These are phyloP conservation scores for Loxodonta africana DNA, from an alignment of 2,113 vertebrate species.

Conservation along the genomic window DNA sequence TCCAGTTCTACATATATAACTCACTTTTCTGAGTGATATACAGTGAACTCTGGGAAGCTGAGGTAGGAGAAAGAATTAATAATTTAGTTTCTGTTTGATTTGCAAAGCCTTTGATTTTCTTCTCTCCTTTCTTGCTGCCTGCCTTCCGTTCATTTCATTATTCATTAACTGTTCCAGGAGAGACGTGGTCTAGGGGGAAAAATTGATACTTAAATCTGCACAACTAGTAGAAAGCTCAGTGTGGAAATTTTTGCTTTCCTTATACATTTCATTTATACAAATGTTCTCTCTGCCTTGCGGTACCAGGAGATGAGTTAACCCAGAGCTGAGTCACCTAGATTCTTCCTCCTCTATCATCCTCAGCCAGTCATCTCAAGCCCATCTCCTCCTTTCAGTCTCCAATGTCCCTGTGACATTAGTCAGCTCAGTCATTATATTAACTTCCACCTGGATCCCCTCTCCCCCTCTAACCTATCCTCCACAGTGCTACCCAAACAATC, in stretches of 20 bases:
- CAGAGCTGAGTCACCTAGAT: not conserved
- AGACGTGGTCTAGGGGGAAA: not conserved
- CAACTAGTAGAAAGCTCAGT: not conserved
- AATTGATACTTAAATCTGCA: not conserved
- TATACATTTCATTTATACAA: not conserved
- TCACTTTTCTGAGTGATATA: not conserved
- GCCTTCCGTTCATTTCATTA: not conserved
- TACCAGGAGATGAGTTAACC: not conserved
- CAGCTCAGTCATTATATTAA: not conserved
- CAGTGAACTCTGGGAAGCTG: not conserved
- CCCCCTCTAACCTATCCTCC: not conserved
- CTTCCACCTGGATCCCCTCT: not conserved
- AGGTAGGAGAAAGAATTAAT: not conserved
- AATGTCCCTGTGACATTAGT: not conserved
- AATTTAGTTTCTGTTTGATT: conserved; percentile 49
- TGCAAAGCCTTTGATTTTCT: not conserved
- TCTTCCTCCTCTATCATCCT: not conserved
- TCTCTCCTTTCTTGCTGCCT: conserved; percentile 33
- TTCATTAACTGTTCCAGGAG: conserved; percentile 35
- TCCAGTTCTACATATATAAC: not conserved
- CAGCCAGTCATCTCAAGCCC: not conserved
- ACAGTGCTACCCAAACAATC: not conserved
- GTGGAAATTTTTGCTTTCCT: not conserved
- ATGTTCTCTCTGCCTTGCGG: not conserved
- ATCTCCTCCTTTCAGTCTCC: not conserved